phyloP scores from a whole-genome alignment of 2,113 vertebrate species.

The Melanerpes formicivorus region DNA sequence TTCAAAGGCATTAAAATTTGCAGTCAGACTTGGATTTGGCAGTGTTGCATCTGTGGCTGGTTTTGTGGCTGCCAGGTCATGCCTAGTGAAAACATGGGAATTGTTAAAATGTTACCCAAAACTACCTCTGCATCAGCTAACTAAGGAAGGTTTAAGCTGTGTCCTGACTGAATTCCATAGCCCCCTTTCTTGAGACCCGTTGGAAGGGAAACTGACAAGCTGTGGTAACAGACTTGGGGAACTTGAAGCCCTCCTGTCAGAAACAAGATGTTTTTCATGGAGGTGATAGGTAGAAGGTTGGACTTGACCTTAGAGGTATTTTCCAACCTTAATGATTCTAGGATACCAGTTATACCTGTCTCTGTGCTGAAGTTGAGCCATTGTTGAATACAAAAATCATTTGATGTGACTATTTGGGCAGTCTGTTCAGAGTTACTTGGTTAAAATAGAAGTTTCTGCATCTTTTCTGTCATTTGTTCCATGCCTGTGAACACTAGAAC shows the following conservation, averaged over 20 bases:
- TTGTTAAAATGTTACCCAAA: accelerated
- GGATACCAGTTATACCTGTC: accelerated
- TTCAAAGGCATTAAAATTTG: slow-evolving; percentile 22
- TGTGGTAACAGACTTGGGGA: accelerated
- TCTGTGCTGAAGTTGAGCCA: not conserved
- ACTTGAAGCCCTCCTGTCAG: not conserved
- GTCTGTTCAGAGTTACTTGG: not conserved
- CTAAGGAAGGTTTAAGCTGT: not conserved
- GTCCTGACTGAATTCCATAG: not conserved
- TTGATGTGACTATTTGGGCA: not conserved
- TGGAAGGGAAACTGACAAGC: not conserved
- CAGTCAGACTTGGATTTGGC: not conserved
- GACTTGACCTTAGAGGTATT: too few species aligned
- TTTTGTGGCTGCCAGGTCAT: not conserved
- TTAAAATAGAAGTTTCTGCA: not conserved
- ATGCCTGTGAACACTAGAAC: not conserved
- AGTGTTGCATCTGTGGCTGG: not conserved
- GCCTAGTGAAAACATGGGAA: not conserved
- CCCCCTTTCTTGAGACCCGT: not conserved
- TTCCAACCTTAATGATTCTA: too few species aligned
- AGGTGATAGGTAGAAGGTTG: not conserved
- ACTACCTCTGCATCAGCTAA: not conserved
- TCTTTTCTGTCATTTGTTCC: not conserved
- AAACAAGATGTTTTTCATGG: not conserved
- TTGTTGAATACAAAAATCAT: not conserved